phyloP scores from a whole-genome alignment of 2,888 invertebrate species.

The Dicyrtoma fusca region DNA sequence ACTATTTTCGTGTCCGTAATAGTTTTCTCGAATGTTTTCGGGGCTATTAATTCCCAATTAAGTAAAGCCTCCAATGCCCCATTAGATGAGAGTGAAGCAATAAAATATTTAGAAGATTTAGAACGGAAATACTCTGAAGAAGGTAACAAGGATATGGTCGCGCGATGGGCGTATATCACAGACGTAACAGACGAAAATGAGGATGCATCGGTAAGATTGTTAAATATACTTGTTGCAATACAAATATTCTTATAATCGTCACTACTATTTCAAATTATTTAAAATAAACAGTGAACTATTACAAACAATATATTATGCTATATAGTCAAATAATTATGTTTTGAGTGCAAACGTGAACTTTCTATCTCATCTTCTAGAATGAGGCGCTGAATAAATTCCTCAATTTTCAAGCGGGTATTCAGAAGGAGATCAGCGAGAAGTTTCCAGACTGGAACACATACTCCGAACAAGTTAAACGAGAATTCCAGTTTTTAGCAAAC shows the following conservation, averaged over 20 bases:
- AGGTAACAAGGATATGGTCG: constrained; percentile 12
- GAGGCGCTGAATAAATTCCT: constrained; percentile 21
- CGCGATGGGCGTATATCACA: constrained; percentile 28
- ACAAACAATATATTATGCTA: no score
- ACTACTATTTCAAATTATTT: no score
- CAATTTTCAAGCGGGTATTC: constrained; percentile 25
- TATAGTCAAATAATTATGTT: no score
- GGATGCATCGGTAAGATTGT: constrained; percentile 22
- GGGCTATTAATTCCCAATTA: no score
- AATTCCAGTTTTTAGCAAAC: constrained; percentile 50
- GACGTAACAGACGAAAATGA: constrained; percentile 22
- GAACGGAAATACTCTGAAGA: constrained; percentile 4
- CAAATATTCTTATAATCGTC: no score
- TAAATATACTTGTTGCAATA: neutral
- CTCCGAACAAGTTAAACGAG: constrained; percentile 37
- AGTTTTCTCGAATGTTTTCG: no score
- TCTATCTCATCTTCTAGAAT: no score
- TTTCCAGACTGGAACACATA: constrained; percentile 15
- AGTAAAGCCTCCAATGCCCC: neutral
- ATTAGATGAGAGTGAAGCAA: neutral
- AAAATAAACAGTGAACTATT: no score
- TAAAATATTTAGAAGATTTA: constrained; percentile 1
- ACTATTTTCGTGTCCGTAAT: no score
- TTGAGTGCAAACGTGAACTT: no score
- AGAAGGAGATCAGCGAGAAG: neutral